Conservation (phyloP, 2,797 vertebrate genomes). For the Lutjanus campechanus region DNA sequence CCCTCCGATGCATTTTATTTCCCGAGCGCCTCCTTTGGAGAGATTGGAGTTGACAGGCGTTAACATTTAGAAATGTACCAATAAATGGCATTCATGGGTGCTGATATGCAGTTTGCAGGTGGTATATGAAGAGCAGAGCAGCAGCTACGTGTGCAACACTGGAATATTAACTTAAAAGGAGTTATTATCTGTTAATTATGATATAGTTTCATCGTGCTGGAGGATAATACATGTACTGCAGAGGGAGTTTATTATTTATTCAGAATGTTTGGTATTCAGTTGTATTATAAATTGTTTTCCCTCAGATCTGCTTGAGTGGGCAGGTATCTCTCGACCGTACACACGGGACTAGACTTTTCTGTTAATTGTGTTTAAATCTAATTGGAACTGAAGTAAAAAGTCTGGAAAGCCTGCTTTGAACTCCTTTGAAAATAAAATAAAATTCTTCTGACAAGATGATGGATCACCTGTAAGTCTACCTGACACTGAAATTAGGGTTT, state of each 20-base stretch:
- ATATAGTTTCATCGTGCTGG: constrained; percentile 33
- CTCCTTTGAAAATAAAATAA: constrained; percentile 87
- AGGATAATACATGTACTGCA: constrained; percentile 22
- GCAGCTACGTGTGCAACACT: constrained; percentile 44
- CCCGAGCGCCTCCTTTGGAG: constrained; percentile 82
- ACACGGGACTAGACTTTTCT: constrained; percentile 57
- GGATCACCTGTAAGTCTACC: constrained; percentile 97
- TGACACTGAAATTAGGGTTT: constrained; percentile 97
- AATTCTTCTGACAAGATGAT: constrained; percentile 95
- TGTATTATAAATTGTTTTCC: constrained; percentile 54
- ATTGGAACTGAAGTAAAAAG: constrained; percentile 79
- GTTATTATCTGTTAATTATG: constrained; percentile 58
- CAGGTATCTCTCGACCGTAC: constrained; percentile 58
- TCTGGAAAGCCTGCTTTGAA: constrained; percentile 87
- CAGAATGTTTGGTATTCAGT: constrained; percentile 43
- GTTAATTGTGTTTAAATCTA: constrained; percentile 81
- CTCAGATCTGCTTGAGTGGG: constrained; percentile 59
- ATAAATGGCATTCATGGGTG: constrained; percentile 85
- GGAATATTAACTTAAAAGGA: constrained; percentile 46
- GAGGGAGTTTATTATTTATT: constrained; percentile 32
- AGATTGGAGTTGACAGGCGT: constrained; percentile 92
- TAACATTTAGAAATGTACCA: constrained; percentile 91
- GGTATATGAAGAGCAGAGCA: constrained; percentile 63
- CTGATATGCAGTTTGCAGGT: constrained; percentile 81
- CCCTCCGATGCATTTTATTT: constrained; percentile 82